Conservation (phyloP, 2,888 invertebrate species). For the Deroplatys truncata region DNA sequence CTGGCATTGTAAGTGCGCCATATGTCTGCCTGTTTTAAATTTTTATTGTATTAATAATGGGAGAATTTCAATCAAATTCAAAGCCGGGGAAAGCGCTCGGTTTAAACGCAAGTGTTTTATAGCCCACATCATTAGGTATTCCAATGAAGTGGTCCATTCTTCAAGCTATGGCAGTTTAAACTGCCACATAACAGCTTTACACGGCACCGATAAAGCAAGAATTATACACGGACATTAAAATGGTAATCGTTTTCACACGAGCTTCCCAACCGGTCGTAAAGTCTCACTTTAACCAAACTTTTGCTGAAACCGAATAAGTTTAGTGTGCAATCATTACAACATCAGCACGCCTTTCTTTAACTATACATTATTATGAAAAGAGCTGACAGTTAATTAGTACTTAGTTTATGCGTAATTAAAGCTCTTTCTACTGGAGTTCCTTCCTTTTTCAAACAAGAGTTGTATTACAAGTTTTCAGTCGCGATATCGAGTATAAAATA, state of each 20-base stretch:
- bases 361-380: too few species aligned
- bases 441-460: too few species aligned
- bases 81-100: not conserved
- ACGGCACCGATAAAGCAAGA: not conserved
- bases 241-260: not conserved
- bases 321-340: not conserved
- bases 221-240: not conserved
- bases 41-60: not conserved
- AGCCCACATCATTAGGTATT: not conserved
- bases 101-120: not conserved
- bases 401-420: too few species aligned
- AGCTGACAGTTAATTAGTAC: too few species aligned
- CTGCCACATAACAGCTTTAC: not conserved
- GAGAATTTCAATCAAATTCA: not conserved
- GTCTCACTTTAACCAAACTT: not conserved
- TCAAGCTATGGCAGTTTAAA: not conserved
- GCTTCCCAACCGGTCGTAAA: not conserved
- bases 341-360: not conserved
- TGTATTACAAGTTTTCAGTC: too few species aligned
- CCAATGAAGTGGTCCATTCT: not conserved
- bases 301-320: not conserved
- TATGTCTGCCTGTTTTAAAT: too few species aligned
- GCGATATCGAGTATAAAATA: too few species aligned
- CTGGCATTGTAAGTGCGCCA: too few species aligned
- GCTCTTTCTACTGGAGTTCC: too few species aligned